Base-by-base conservation (phyloP, 2,113 vertebrate species). In the Carassius gibelio region DNA sequence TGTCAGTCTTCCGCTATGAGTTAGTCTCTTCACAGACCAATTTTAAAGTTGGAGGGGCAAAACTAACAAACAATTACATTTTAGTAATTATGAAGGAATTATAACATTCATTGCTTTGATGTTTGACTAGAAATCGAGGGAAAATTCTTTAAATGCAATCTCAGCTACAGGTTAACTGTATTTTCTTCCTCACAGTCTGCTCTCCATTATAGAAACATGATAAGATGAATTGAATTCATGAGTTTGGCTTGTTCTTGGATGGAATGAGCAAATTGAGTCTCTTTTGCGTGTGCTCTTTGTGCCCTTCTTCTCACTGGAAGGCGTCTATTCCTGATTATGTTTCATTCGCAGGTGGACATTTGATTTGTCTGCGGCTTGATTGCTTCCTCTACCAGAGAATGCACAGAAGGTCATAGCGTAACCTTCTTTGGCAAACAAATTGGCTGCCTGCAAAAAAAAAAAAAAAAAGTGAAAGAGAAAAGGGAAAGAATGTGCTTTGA, bases 191-290 rank as follows among this genome's bases (percentile, higher is more conserved):
- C 26, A 75, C 52, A 88, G 88, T 68, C 79, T 86, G 57, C 55
- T 82, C 82, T 86, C n/a, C 68, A 82, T 87, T 87, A 81, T 83
- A 81, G 78, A 50, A 84, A 13, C 84, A 76, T 26, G 85, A 89
- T 88, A 81, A 88, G 84, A 82, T 87, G n/a, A 91, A 89, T 87
- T 86, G 78, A 30, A 87, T 89, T 90, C 85, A 83, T 81, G 38
- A 19, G 38, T 86, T 72, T 42, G 45, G 36, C 21, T 86, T 69
- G 57, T 48, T 71, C 68, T 55, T 78, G 10, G 75, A 83, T 19
- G 81, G 19, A 83, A 77, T 78, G 62, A 50, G 26, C 45, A 78
- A 45, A 64, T 85, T 69, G 48, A 66, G 6, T 86, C 45, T 64
- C 21, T 85, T 42, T 86, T 52, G 13, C 13, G 15, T 48, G n/a